Percentiles rank a stretch among this genome's conserved stretches.
Evolutionary conservation across 2,888 invertebrate species (phyloP).

Genomic region (Leptura quadrifasciata): DNA sequence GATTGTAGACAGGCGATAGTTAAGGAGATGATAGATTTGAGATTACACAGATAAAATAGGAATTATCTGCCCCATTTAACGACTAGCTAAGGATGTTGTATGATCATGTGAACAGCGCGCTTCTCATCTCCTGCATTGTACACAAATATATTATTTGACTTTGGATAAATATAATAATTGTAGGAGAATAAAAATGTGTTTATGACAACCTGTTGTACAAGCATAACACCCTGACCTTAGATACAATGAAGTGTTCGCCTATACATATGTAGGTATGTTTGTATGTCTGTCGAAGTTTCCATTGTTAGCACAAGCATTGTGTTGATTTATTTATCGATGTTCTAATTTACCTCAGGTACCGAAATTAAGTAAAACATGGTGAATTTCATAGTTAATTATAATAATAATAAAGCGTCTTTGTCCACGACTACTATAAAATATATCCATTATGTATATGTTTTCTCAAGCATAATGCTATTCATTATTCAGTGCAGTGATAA

Average conservation of each 20-base stretch:
- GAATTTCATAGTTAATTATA: no score
- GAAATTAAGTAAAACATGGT: no score
- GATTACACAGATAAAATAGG: constrained; percentile 48
- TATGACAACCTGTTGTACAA: neutral
- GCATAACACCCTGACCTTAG: neutral
- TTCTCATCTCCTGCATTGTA: neutral
- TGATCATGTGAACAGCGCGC: neutral
- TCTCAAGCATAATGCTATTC: no score
- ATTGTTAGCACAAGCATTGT: neutral
- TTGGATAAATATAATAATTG: neutral
- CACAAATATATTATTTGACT: neutral
- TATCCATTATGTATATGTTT: no score
- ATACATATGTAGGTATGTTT: neutral
- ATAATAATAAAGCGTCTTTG: no score
- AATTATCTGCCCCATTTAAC: constrained; percentile 38
- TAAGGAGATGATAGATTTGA: constrained; percentile 51
- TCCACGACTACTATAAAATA: no score
- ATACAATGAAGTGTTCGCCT: neutral
- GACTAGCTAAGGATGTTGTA: constrained; percentile 18
- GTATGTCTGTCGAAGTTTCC: neutral
- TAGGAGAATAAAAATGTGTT: neutral
- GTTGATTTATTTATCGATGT: no score
- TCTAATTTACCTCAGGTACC: no score
- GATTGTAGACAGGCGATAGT: constrained; percentile 50
- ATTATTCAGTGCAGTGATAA: no score